Evolutionary conservation across 30 jellyfish, hydroid and myxozoan species (phyloP).

Genomic region (Turritopsis dohrnii): DNA sequence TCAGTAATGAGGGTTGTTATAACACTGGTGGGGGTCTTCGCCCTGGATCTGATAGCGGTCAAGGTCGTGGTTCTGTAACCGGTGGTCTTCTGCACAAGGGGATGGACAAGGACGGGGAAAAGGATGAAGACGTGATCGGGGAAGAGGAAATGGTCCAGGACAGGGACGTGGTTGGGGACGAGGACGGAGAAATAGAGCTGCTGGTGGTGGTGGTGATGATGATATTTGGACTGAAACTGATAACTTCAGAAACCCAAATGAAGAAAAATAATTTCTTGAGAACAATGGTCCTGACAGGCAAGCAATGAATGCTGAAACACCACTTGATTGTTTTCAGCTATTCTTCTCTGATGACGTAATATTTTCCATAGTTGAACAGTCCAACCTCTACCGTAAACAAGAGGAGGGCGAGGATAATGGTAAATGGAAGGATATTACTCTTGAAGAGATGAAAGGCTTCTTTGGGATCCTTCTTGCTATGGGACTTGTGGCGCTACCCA

Average conservation of each 20-base stretch:
- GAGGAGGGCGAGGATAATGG: background rate
- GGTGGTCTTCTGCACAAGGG: background rate
- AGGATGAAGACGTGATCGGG: background rate
- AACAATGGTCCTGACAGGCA: background rate
- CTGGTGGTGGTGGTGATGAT: background rate
- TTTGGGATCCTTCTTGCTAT: no score
- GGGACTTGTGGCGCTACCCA: no score
- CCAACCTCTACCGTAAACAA: background rate
- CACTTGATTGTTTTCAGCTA: background rate
- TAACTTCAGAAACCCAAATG: background rate
- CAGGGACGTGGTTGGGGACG: conserved; percentile 8
- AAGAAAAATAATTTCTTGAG: background rate
- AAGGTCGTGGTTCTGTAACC: background rate
- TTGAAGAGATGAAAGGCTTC: conserved; percentile 6
- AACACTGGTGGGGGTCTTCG: no score
- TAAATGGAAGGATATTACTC: background rate
- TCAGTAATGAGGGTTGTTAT: no score
- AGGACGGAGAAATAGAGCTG: no score
- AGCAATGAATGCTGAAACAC: conserved; percentile 1
- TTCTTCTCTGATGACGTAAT: background rate
- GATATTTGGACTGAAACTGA: background rate
- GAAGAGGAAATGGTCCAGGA: background rate
- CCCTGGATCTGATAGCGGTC: background rate
- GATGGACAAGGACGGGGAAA: background rate
- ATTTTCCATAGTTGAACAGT: background rate